A percentile compares a stretch with the other conserved stretches of the same genome.
These are phyloP conservation scores for Teleogryllus occipitalis DNA, from an alignment of 1,140 invertebrate genomes.

Conservation along the genomic window DNA sequence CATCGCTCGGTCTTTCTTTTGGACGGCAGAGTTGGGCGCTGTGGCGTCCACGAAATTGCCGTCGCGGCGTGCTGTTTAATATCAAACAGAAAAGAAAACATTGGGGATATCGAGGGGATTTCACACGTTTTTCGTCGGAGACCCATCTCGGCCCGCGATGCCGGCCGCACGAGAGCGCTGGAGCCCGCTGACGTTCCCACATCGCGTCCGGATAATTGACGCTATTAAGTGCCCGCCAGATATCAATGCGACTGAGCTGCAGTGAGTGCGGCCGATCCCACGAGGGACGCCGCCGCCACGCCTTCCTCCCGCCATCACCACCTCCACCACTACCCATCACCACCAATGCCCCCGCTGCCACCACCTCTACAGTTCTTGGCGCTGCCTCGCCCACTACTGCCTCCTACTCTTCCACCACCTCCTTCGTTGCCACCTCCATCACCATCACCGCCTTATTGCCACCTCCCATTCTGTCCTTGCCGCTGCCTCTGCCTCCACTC, in stretches of 20 bases:
- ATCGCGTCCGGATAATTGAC: background rate
- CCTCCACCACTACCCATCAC: background rate
- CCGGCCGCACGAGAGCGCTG: background rate
- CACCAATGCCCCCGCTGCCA: no score
- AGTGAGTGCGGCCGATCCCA: background rate
- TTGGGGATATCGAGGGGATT: background rate
- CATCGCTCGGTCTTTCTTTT: background rate
- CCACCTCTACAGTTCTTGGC: no score
- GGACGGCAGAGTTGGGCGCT: background rate
- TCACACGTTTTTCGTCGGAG: background rate
- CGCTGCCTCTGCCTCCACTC: no score
- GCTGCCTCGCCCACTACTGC: no score
- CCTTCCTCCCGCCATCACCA: no score
- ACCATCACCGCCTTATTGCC: no score
- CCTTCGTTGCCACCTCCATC: no score
- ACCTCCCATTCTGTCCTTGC: no score
- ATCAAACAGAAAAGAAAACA: background rate
- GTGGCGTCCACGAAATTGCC: background rate
- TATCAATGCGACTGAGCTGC: background rate
- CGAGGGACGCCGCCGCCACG: no score
- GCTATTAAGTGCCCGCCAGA: background rate
- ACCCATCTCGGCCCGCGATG: background rate
- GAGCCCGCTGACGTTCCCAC: background rate
- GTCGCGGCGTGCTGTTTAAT: background rate
- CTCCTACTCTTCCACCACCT: no score